A percentile compares a stretch with the other conserved stretches of the same genome.
Evolutionary conservation across 2,113 vertebrate species (phyloP).

Genomic region (Hiodon alosoides): DNA sequence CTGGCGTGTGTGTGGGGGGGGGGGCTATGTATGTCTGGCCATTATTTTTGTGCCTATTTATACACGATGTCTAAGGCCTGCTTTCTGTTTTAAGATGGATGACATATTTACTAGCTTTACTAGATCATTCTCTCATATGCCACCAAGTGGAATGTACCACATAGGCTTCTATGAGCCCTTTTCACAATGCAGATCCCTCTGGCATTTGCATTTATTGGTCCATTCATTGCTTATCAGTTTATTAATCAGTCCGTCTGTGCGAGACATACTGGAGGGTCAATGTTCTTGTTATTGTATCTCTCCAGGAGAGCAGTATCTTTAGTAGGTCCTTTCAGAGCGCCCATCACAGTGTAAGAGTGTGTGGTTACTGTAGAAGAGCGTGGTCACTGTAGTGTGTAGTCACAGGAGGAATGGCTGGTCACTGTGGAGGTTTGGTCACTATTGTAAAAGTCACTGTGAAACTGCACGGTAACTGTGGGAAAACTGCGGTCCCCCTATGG

Average conservation of each 20-base stretch:
- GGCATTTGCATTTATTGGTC: not conserved
- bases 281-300: not conserved
- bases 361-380: not conserved
- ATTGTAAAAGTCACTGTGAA: too few relatives aligned
- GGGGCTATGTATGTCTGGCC: constrained; percentile 46
- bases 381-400: not conserved
- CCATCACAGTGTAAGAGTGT: not conserved
- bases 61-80: constrained; percentile 17
- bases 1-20: constrained; percentile 35
- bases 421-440: too few relatives aligned
- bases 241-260: not conserved
- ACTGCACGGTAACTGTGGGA: too few relatives aligned
- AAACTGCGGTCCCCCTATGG: too few relatives aligned
- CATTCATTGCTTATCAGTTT: not conserved
- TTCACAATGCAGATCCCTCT: not conserved
- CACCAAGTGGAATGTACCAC: not conserved
- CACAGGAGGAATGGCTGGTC: not conserved
- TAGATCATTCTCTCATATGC: not conserved
- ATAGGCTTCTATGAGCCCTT: not conserved
- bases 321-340: not conserved
- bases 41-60: constrained; percentile 40
- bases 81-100: constrained; percentile 25
- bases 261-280: not conserved
- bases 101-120: constrained; percentile 15
- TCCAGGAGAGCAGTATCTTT: not conserved